phyloP scores from a whole-genome alignment of 2,888 invertebrate species.

The Ecliptopera silaceata region DNA sequence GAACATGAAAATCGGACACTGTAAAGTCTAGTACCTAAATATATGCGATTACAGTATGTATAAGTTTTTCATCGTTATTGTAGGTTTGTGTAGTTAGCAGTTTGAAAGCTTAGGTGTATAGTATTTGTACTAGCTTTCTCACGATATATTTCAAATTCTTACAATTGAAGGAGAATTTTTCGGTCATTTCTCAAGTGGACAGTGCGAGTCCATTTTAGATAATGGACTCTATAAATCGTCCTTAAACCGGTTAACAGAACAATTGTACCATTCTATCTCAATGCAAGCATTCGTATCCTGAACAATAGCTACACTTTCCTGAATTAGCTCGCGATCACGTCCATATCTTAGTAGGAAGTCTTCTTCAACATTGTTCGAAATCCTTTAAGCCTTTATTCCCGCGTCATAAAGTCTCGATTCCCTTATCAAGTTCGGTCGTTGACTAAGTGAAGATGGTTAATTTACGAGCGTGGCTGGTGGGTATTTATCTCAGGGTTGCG shows the following conservation, averaged over 20 bases:
- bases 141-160: too few relatives aligned
- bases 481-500: conserved; percentile 33
- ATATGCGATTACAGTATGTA: too few relatives aligned
- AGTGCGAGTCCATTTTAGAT: too few relatives aligned
- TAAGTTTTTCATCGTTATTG: too few relatives aligned
- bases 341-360: conserved; percentile 28
- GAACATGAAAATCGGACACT: too few relatives aligned
- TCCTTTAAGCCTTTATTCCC: conserved; percentile 9
- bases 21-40: too few relatives aligned
- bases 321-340: conserved; percentile 32
- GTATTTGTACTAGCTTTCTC: too few relatives aligned
- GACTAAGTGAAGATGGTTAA: conserved; percentile 32
- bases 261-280: conserved; percentile 12
- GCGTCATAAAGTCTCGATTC: conserved; percentile 15
- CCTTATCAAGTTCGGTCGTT: conserved; percentile 9
- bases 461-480: conserved; percentile 30
- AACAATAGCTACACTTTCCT: conserved; percentile 23
- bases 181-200: background rate
- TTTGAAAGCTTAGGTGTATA: too few relatives aligned
- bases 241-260: background rate
- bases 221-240: conserved; percentile 2
- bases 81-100: too few relatives aligned
- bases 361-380: conserved; percentile 20
- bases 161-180: too few relatives aligned
- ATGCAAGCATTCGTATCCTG: conserved; percentile 16